phyloP scores from a whole-genome alignment of 2,797 vertebrate species.

The Spatula versicolor region DNA sequence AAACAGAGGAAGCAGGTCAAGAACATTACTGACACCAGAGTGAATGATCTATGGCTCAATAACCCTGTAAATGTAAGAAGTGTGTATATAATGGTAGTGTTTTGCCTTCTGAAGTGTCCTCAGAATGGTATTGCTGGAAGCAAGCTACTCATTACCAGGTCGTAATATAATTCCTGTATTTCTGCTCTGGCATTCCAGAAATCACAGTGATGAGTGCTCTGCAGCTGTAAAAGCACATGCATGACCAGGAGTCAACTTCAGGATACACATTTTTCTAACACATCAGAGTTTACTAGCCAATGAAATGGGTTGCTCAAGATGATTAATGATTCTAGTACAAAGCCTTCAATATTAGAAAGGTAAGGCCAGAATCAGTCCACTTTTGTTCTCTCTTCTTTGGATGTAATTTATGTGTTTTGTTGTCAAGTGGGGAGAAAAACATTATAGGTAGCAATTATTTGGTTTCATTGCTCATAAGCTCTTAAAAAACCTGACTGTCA shows the following conservation, averaged over 20 bases:
- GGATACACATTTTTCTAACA: background rate
- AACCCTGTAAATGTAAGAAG: background rate
- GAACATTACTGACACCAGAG: background rate
- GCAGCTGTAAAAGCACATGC: background rate
- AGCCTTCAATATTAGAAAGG: constrained; percentile 7
- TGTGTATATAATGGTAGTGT: background rate
- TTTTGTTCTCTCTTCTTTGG: background rate
- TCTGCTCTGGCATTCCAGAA: background rate
- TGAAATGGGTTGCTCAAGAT: background rate
- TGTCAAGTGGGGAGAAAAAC: background rate
- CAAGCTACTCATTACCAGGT: background rate
- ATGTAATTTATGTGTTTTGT: constrained; percentile 15
- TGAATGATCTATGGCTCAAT: constrained; percentile 7
- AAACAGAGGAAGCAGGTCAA: background rate
- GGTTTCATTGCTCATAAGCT: background rate
- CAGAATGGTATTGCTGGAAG: background rate
- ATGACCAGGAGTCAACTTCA: background rate
- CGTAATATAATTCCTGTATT: background rate
- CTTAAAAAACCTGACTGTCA: background rate
- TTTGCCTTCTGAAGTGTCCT: background rate
- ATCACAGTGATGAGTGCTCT: background rate
- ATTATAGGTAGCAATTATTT: background rate
- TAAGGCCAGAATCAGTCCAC: background rate
- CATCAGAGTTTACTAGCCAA: background rate
- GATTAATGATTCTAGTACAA: constrained; percentile 10